These are phyloP conservation scores for Odontomachus brunneus DNA, from an alignment of 1,140 invertebrate species.

Conservation along the genomic window DNA sequence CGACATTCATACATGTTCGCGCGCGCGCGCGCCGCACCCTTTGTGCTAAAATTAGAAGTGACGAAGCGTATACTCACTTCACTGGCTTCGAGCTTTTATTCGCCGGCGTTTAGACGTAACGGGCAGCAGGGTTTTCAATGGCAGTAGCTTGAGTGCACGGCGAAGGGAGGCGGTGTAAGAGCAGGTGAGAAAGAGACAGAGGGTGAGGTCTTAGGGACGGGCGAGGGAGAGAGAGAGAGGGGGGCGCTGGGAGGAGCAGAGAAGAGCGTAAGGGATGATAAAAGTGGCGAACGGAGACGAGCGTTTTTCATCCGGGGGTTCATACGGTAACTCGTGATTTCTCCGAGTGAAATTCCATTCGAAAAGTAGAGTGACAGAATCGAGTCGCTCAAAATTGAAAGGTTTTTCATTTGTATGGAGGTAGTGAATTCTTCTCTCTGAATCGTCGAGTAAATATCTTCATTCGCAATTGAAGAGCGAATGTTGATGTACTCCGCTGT, in stretches of 20 bases:
- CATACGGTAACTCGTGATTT: too few relatives aligned
- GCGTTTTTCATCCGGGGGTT: not conserved
- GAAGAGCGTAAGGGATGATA: not conserved
- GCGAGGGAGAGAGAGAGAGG: not conserved
- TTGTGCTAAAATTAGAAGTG: conserved; percentile 83
- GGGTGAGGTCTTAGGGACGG: not conserved
- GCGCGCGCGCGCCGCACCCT: conserved; percentile 73
- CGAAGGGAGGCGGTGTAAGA: not conserved
- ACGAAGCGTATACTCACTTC: conserved; percentile 80
- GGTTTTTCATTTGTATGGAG: too few relatives aligned
- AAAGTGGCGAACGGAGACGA: conserved; percentile 18
- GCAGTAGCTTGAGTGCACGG: conserved; percentile 34
- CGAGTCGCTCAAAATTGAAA: too few relatives aligned
- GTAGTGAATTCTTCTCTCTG: too few relatives aligned
- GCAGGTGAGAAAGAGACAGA: not conserved
- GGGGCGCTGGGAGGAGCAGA: too few relatives aligned
- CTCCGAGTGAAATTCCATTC: too few relatives aligned
- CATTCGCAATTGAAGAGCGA: too few relatives aligned
- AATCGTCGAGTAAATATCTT: too few relatives aligned
- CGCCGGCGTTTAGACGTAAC: conserved; percentile 74
- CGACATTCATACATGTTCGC: conserved; percentile 34
- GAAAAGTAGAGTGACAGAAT: too few relatives aligned
- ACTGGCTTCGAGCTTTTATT: conserved; percentile 75
- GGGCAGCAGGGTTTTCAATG: conserved; percentile 70
- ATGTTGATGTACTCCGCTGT: too few relatives aligned